Evolutionary conservation across 2,888 invertebrate species (phyloP), one percentile per base, ranked within the genome.

Genomic region (Cheilosia urbana): DNA sequence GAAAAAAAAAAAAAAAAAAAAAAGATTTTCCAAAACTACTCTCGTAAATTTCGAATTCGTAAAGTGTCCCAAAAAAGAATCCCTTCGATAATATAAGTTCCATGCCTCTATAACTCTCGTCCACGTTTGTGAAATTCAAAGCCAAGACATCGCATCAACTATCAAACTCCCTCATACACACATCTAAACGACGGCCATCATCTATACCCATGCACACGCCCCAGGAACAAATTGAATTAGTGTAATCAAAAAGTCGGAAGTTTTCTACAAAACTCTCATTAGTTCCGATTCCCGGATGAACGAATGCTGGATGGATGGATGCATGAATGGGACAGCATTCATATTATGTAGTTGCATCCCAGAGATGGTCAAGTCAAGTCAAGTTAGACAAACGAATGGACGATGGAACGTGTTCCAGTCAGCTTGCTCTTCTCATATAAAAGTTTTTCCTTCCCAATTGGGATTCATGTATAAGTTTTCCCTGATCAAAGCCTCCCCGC

Each of bases 171-270:
- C 47, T 68, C 27, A 37, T 51, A 42, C 27, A n/a, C 24, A 62
- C 73, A 57, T 11, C 53, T 30, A 19, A 13, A 21, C 11, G n/a
- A 19, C 40, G 63, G 57, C 53, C 42, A 62, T 55, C 63, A 27
- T 27, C 27, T 27, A 4, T 73, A 37, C 30, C 37, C 71, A 71
- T 30, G 55, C 57, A 65, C 60, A 71, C 63, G 71, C 69, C 58
- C 57, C 81, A 85, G 85, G 85, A 85, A 85, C 85, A 87, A 89
- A 89, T 88, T 88, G 88, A 88, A 88, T 88, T 88, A 89, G 88
- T 87, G 88, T 88, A 89, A 88, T 88, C 88, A 88, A 88, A 88
- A 88, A 88, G 88, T 88, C 88, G 88, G 87, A 89, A 88, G 87
- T 88, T 88, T 87, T 66, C 85, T 80, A 85, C 85, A 85, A 80